Base-by-base conservation (phyloP, 2,113 vertebrate species). In the Planiliza haematocheilus region DNA sequence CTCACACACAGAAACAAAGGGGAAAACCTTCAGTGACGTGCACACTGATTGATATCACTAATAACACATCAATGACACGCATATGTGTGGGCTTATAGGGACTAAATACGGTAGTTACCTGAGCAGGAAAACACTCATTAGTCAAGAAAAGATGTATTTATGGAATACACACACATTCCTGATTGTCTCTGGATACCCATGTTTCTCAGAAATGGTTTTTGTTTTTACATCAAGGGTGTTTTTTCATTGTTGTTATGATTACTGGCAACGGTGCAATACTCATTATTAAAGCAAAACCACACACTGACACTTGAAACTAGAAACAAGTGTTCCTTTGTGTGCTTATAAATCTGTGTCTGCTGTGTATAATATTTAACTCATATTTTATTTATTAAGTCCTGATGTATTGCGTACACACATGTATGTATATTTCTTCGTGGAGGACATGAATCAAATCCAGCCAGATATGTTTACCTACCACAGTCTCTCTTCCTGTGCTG, bases 391-490 rank as follows among this genome's bases (percentile, higher is more conserved):
- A 30, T 30, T 30, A 30, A 5, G 5, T 30, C 24, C 5, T 10
- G 17, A 43, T 71, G 45, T 48, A 43, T 70, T 53, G 18, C n/a
- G 11, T 36, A 30, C 24, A 30, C 5, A 30, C 5, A 30, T 30
- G 5, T 30, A 30, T 30, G 24, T 30, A 30, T 30, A 55, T 72
- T 48, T 7, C 18, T 70, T 58, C 48, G 16, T 34, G 14, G 34
- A 38, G 39, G 52, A 71, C 8, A 60, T 70, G 16, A 56, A 55
- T 18, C 67, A 52, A 55, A 82, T 34, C 45, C 65, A 62, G 7
- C 10, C 3, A n/a, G 17, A 34, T 14, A 9, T 73, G 74, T 82
- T 80, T 77, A 71, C 41, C 45, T 50, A 1, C 30, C 59, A 49
- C 53, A 16, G 61, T 9, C 43, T 68, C 51, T 37, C 43, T 39